Percentiles rank a stretch among this genome's conserved stretches.
phyloP scores from a whole-genome alignment of 64 coral and sea anemone genomes.

The Catalaphyllia jardinei region DNA sequence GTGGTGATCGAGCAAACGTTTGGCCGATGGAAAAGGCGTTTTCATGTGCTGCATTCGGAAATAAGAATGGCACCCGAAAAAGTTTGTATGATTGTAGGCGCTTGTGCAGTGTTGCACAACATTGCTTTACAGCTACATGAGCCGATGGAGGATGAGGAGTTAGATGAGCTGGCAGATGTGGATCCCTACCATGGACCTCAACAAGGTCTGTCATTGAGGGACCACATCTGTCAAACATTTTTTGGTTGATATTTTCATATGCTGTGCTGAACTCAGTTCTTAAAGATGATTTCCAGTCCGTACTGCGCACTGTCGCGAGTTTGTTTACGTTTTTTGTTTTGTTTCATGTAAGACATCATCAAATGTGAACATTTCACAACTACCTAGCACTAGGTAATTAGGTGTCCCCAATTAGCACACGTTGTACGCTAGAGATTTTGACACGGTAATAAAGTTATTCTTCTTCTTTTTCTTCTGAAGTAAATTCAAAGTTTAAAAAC shows the following conservation, averaged over 20 bases:
- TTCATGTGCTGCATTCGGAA: slow-evolving; percentile 38
- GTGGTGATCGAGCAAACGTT: slow-evolving; percentile 44
- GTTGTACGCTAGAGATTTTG: too few relatives aligned
- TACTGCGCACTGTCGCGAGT: too few relatives aligned
- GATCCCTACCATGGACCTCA: slow-evolving; percentile 22
- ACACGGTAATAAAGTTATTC: too few relatives aligned
- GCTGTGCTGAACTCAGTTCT: too few relatives aligned
- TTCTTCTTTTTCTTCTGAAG: too few relatives aligned
- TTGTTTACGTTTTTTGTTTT: too few relatives aligned
- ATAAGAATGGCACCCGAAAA: slow-evolving; percentile 35
- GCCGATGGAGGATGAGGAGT: slow-evolving; percentile 9
- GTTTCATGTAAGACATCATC: too few relatives aligned
- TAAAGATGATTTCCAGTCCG: too few relatives aligned
- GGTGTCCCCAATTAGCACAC: too few relatives aligned
- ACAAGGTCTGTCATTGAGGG: slow-evolving; percentile 29
- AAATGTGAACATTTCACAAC: too few relatives aligned
- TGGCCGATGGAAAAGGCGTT: background rate
- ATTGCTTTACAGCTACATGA: slow-evolving; percentile 13
- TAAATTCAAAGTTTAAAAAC: too few relatives aligned
- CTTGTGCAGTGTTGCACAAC: background rate
- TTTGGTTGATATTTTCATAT: background rate
- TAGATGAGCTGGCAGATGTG: slow-evolving; percentile 40
- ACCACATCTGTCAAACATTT: slow-evolving; percentile 44
- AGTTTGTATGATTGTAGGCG: slow-evolving; percentile 24
- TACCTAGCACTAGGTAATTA: too few relatives aligned